A percentile compares a stretch with the other conserved stretches of the same genome.
These are phyloP conservation scores for Dasysyrphus albostriatus DNA, from an alignment of 2,888 invertebrate species.

Conservation along the genomic window DNA sequence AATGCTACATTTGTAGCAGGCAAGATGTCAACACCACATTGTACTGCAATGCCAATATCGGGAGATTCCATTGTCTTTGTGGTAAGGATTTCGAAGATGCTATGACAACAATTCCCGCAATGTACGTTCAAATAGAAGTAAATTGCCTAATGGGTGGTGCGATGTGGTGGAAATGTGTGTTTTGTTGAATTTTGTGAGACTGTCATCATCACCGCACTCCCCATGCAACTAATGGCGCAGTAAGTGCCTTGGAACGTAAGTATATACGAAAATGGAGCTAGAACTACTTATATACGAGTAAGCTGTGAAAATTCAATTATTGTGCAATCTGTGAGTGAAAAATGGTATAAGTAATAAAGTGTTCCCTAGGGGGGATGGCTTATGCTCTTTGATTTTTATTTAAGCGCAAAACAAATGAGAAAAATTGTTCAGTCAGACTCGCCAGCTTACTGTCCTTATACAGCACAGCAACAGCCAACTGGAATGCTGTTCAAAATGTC, in stretches of 20 bases:
- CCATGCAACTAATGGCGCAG: conserved; percentile 53
- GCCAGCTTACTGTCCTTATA: conserved; percentile 57
- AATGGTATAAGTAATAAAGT: conserved; percentile 37
- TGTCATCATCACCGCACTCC: conserved; percentile 46
- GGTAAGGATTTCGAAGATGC: conserved; percentile 48
- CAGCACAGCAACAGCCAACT: background rate
- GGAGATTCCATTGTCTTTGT: conserved; percentile 59
- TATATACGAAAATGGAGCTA: conserved; percentile 4
- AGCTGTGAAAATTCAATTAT: conserved; percentile 61
- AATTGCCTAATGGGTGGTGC: conserved; percentile 15
- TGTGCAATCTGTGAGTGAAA: conserved; percentile 62
- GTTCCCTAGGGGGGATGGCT: conserved; percentile 5
- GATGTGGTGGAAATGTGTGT: background rate
- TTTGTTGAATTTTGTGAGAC: conserved; percentile 38
- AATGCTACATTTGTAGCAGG: conserved; percentile 59
- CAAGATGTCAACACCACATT: conserved; percentile 57
- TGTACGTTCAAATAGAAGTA: conserved; percentile 15
- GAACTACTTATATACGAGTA: background rate
- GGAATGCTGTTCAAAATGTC: background rate
- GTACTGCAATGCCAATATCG: conserved; percentile 67
- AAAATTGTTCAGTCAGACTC: conserved; percentile 15
- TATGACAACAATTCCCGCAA: conserved; percentile 40
- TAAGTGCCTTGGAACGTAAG: conserved; percentile 49
- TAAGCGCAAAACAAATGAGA: background rate
- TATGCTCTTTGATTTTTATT: background rate